Conservation (phyloP, 2,888 invertebrate genomes). For the Drosophila kuntzei region DNA sequence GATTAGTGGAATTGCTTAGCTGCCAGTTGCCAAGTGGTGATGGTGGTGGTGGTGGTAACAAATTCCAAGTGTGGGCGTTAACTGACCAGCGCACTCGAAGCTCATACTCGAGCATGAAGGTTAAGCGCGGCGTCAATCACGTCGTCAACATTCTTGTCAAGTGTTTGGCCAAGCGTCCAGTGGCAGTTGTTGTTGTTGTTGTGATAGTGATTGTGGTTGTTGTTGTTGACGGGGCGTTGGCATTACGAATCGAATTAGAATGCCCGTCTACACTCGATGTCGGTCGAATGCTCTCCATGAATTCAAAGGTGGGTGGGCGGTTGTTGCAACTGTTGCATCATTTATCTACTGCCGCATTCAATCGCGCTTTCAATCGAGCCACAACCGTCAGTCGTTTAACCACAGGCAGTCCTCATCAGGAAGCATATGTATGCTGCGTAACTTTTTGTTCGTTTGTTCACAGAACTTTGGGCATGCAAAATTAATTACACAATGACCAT, state of each 20-base stretch:
- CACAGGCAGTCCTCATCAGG: slow-evolving; percentile 77
- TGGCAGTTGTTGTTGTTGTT: slow-evolving; percentile 8
- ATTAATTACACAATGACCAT: slow-evolving; percentile 76
- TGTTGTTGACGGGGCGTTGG: slow-evolving; percentile 40
- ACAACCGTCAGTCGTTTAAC: slow-evolving; percentile 32
- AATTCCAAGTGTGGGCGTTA: slow-evolving; percentile 76
- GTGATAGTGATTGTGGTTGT: neutral
- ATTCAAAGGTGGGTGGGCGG: slow-evolving; percentile 22
- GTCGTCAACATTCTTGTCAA: slow-evolving; percentile 58
- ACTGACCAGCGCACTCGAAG: slow-evolving; percentile 52
- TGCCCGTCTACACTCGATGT: slow-evolving; percentile 29
- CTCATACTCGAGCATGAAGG: slow-evolving; percentile 38
- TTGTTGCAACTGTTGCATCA: slow-evolving; percentile 33
- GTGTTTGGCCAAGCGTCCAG: slow-evolving; percentile 68
- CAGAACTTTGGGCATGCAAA: slow-evolving; percentile 69
- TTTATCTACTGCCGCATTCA: slow-evolving; percentile 59
- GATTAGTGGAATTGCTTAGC: slow-evolving; percentile 55
- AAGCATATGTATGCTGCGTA: slow-evolving; percentile 69
- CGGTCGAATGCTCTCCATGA: slow-evolving; percentile 8
- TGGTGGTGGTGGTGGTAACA: slow-evolving; percentile 1
- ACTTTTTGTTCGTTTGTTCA: slow-evolving; percentile 19
- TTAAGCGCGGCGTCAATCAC: slow-evolving; percentile 65
- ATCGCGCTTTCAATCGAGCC: slow-evolving; percentile 42
- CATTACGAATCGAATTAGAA: slow-evolving; percentile 41
- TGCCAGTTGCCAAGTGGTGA: slow-evolving; percentile 42